phyloP scores from a whole-genome alignment of 1,140 invertebrate species.

The Copidosoma floridanum region DNA sequence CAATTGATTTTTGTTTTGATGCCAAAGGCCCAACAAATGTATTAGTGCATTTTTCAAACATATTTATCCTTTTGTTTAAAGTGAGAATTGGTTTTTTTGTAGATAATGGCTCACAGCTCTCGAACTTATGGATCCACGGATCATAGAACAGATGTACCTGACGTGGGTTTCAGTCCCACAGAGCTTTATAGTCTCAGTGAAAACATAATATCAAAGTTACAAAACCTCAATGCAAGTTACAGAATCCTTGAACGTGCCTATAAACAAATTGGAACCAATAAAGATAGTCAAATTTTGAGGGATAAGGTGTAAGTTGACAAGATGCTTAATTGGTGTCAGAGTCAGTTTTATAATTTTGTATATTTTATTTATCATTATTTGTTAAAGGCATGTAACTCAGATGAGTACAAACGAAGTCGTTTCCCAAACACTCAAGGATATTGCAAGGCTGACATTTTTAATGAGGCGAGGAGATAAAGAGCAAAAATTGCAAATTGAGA shows the following conservation, averaged over 20 bases:
- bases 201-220: conserved; percentile 77
- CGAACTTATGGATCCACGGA: conserved; percentile 54
- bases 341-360: conserved; percentile 4
- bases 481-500: conserved; percentile 78
- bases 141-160: conserved; percentile 58
- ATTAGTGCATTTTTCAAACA: too few species aligned
- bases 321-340: too few species aligned
- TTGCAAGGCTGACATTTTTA: conserved; percentile 68
- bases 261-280: conserved; percentile 73
- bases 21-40: too few species aligned
- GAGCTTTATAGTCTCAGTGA: conserved; percentile 74
- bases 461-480: conserved; percentile 70
- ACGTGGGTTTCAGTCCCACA: conserved; percentile 69
- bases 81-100: too few species aligned
- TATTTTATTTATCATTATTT: conserved; percentile 9
- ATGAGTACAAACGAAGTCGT: conserved; percentile 74
- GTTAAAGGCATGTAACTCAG: conserved; percentile 74
- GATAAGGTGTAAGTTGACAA: conserved; percentile 63
- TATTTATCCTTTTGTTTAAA: too few species aligned
- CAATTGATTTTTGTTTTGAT: too few species aligned
- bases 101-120: conserved; percentile 52
- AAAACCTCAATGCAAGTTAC: conserved; percentile 70
- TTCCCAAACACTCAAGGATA: conserved; percentile 69
- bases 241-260: conserved; percentile 70
- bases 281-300: conserved; percentile 67